These are phyloP conservation scores for Apostichopus japonicus DNA, from an alignment of 35 echinoderm and acorn worm genomes.

Conservation along the genomic window DNA sequence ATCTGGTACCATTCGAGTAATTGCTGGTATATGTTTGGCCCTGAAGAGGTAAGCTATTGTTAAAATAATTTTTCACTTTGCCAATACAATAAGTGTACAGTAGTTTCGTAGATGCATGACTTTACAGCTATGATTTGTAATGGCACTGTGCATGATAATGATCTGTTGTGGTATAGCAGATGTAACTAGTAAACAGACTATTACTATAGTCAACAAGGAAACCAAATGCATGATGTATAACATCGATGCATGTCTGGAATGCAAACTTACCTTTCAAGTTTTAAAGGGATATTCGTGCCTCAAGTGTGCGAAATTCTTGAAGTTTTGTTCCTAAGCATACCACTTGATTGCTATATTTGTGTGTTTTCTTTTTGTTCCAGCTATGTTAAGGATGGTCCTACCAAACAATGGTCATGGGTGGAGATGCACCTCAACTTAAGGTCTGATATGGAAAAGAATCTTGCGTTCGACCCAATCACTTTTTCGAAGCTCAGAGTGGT, in stretches of 20 bases:
- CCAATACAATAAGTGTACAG: background rate
- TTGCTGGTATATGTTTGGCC: conserved; percentile 85
- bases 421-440: conserved; percentile 93
- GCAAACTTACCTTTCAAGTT: background rate
- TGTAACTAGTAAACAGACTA: too few species aligned
- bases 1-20: conserved; percentile 76
- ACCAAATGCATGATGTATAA: background rate
- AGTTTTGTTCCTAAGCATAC: background rate
- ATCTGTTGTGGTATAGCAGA: too few species aligned
- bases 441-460: conserved; percentile 86
- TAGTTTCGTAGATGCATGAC: background rate
- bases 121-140: background rate
- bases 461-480: conserved; percentile 86
- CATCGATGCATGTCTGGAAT: background rate
- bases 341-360: background rate
- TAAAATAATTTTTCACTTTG: background rate
- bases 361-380: conserved; percentile 24
- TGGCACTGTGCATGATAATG: too few species aligned
- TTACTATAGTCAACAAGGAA: too few species aligned
- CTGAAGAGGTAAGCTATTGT: conserved; percentile 76
- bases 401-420: conserved; percentile 88
- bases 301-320: too few species aligned
- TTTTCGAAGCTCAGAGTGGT: conserved; percentile 91
- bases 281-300: background rate
- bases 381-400: conserved; percentile 83